Conservation (phyloP, 2,113 vertebrate species). For the Ictalurus punctatus region DNA sequence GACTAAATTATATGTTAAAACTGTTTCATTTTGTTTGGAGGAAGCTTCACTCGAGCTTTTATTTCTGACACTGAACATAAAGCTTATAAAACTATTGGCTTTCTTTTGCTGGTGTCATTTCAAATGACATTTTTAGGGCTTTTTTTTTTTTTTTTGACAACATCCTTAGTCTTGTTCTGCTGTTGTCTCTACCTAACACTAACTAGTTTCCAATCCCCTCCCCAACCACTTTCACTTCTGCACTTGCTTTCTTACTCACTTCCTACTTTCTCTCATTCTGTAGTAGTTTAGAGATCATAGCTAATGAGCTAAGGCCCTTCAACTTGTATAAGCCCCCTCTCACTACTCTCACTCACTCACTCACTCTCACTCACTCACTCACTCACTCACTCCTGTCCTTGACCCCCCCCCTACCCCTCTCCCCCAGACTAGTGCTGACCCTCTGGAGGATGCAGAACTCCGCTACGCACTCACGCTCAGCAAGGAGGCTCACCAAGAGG, state of each 20-base stretch:
- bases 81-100: not conserved
- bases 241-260: not conserved
- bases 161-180: not conserved
- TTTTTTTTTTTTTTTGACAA: not conserved
- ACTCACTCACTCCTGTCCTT: conserved; percentile 71
- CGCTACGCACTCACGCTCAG: conserved; percentile 88
- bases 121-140: not conserved
- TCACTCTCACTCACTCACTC: conserved; percentile 64
- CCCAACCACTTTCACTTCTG: not conserved
- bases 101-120: conserved; percentile 4
- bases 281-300: not conserved
- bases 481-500: conserved; percentile 89
- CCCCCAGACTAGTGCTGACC: conserved; percentile 75
- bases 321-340: conserved; percentile 21
- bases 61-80: not conserved
- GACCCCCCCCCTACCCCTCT: conserved; percentile 37
- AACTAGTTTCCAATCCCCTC: conserved; percentile 8
- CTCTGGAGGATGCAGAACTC: conserved; percentile 86
- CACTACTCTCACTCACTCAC: conserved; percentile 51
- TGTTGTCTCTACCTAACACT: not conserved
- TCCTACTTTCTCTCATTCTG: not conserved
- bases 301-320: conserved; percentile 18
- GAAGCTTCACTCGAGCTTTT: not conserved
- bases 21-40: not conserved
- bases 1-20: not conserved